These are phyloP conservation scores for Apis mellifera DNA, from an alignment of 1,140 invertebrate genomes.

Conservation along the genomic window Amel_HAv3.1 CM009931.2:21517501-21518000, in stretches of 20 bases:
- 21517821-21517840: constrained; percentile 16
- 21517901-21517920: constrained; percentile 63
- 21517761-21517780: background rate
- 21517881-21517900: background rate
- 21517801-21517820: background rate
- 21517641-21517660: background rate
- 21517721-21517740: constrained; percentile 45
- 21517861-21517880: constrained; percentile 45
- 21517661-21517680: background rate
- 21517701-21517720: constrained; percentile 9
- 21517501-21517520: constrained; percentile 26
- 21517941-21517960: constrained; percentile 70
- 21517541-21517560: constrained; percentile 10
- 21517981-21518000: constrained; percentile 78
- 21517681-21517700: constrained; percentile 11
- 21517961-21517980: constrained; percentile 73
- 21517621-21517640: constrained; percentile 2
- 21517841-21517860: constrained; percentile 48
- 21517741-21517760: background rate
- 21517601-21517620: background rate
- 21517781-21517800: background rate
- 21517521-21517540: constrained; percentile 11
- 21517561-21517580: constrained; percentile 1
- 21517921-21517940: constrained; percentile 72
- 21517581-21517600: background rate